These are phyloP conservation scores for Perizoma flavofasciatum DNA, from an alignment of 2,888 invertebrate genomes.

Conservation along the genomic window DNA sequence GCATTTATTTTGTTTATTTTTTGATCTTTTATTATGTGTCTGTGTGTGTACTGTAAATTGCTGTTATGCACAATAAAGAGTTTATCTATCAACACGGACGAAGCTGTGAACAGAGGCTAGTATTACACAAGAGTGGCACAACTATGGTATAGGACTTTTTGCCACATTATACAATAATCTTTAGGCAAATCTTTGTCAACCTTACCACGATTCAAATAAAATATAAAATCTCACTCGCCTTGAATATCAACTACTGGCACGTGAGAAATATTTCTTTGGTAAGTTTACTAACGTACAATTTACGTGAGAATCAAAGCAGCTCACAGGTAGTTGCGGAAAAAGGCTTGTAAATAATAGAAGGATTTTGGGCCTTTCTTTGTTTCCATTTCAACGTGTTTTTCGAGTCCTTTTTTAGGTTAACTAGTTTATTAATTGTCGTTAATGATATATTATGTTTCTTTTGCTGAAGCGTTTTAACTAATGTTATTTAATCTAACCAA, in stretches of 20 bases:
- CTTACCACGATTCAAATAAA: constrained; percentile 16
- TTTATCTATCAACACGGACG: too few species aligned
- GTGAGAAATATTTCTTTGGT: constrained; percentile 27
- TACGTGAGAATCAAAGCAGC: constrained; percentile 55
- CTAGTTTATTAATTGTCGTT: constrained; percentile 31
- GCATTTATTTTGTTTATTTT: too few species aligned
- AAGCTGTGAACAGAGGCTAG: too few species aligned
- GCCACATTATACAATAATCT: too few species aligned
- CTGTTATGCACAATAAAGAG: too few species aligned
- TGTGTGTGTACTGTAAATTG: too few species aligned
- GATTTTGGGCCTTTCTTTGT: constrained; percentile 49
- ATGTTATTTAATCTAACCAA: too few species aligned
- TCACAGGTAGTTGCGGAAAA: constrained; percentile 59
- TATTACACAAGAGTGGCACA: too few species aligned
- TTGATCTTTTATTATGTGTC: too few species aligned
- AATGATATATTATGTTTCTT: not conserved
- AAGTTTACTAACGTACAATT: constrained; percentile 45
- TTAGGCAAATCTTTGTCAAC: too few species aligned
- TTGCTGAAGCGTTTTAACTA: too few species aligned
- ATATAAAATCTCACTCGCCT: constrained; percentile 20
- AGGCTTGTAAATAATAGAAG: constrained; percentile 64
- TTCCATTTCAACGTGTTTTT: constrained; percentile 46
- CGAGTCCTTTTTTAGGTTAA: constrained; percentile 46
- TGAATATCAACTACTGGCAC: constrained; percentile 29
- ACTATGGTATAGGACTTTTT: too few species aligned